Conservation (phyloP, 2,888 invertebrate genomes). For the Hyppa rectilinea region DNA sequence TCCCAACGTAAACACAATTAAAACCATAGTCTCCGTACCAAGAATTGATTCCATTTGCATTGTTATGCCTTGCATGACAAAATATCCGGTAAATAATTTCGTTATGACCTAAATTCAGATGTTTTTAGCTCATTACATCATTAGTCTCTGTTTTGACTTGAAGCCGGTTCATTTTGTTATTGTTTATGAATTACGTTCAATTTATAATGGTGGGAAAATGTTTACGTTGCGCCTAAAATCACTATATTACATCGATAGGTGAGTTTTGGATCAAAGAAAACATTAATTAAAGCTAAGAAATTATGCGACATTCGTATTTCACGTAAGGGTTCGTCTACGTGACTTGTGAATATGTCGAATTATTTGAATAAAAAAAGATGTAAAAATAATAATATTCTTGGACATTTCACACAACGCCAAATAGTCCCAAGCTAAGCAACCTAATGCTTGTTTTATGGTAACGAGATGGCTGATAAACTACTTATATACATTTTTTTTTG, state of each 20-base stretch:
- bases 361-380: too few relatives aligned
- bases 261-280: too few relatives aligned
- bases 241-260: not conserved
- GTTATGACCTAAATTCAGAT: constrained; percentile 71
- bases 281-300: too few relatives aligned
- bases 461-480: too few relatives aligned
- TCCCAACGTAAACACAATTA: constrained; percentile 57
- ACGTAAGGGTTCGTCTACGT: too few relatives aligned
- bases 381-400: too few relatives aligned
- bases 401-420: too few relatives aligned
- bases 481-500: too few relatives aligned
- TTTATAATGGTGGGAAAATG: constrained; percentile 16
- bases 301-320: too few relatives aligned
- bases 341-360: too few relatives aligned
- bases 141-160: constrained; percentile 58
- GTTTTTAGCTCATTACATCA: constrained; percentile 67
- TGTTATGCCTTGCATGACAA: constrained; percentile 55
- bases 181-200: constrained; percentile 32
- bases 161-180: constrained; percentile 53
- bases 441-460: too few relatives aligned
- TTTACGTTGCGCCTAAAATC: constrained; percentile 26
- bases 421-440: too few relatives aligned
- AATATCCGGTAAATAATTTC: constrained; percentile 63
- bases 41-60: constrained; percentile 48
- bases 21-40: constrained; percentile 19